phyloP scores from a whole-genome alignment of 2,888 invertebrate genomes.

The Poecilus cupreus region DNA sequence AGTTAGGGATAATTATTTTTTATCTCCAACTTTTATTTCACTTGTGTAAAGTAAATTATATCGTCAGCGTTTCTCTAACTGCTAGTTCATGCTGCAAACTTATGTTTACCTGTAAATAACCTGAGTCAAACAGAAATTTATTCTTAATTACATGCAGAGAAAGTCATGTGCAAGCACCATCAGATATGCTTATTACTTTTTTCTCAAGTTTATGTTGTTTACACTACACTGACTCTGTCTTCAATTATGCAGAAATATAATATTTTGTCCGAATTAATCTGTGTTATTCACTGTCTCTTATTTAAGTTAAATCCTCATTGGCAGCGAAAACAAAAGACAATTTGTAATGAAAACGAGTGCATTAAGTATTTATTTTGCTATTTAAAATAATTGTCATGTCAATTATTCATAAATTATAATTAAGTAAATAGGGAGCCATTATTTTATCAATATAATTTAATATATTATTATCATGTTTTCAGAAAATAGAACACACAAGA shows the following conservation, averaged over 20 bases:
- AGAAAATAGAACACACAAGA: background rate
- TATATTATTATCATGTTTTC: background rate
- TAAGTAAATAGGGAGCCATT: background rate
- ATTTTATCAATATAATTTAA: no score
- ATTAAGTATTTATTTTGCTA: background rate
- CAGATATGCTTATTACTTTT: conserved; percentile 7
- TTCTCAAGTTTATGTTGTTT: background rate
- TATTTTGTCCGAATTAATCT: no score
- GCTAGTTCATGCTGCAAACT: no score
- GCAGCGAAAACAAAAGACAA: background rate
- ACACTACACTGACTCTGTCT: background rate
- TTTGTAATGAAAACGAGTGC: background rate
- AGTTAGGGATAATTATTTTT: no score
- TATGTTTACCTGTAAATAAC: no score
- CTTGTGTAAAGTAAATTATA: no score
- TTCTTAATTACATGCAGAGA: conserved; percentile 6
- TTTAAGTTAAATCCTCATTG: no score
- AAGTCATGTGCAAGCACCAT: conserved; percentile 23
- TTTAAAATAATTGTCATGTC: background rate
- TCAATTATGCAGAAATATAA: no score
- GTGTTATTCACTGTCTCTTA: background rate
- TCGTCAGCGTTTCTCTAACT: no score
- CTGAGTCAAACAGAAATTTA: background rate
- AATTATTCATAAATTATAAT: background rate
- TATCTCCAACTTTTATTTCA: no score